Base-by-base conservation (phyloP, 2,888 invertebrate genomes). In the Romanomermis culicivorax region DNA sequence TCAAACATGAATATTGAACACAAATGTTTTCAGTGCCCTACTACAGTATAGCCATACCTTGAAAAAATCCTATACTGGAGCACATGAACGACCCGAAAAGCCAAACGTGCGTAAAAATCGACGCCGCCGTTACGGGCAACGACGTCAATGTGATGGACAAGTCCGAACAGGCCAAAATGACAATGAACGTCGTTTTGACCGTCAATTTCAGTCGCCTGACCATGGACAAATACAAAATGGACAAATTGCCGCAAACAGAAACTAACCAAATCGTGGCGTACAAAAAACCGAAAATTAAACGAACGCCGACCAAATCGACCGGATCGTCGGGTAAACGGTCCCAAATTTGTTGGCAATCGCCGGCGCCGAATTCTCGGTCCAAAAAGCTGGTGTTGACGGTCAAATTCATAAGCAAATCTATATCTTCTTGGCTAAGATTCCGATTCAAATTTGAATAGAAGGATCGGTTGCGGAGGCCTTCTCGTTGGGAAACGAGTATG, bases 71-170 rank as follows among this genome's bases (percentile, higher is more conserved):
- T 11, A 36, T 36, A 7, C 11, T 36, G 17, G 11, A 17, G 36
- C 36, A 36, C 7, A 17, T 36, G 36, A 36, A 36, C 7, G 36
- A 7, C 7, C 11, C 36, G 17, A 36, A 36, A n/a, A n/a, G n/a
- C 66, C 66, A 66, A 50, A 61, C 61, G n/a, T 65, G 59, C 1
- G 62, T 58, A 55, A 67, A 65, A 14, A 64, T 65, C 1, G 61
- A 59, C 20, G 65, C 58, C 1, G 65, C 65, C 1, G 66, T 67
- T 49, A 65, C 60, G 2, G 66, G 66, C 48, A 66, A 59, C 11
- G 61, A 61, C 26, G 64, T 65, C 47, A 67, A 55, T 30, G 61
- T 60, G 56, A 63, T 62, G 7, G 60, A n/a, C 7, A 62, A 53
- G 55, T 63, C 63, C 30, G 55, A 58, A 24, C 55, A 42, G 23